Conservation (phyloP, 2,113 vertebrate genomes). For the Pseudorectes ferrugineus region DNA sequence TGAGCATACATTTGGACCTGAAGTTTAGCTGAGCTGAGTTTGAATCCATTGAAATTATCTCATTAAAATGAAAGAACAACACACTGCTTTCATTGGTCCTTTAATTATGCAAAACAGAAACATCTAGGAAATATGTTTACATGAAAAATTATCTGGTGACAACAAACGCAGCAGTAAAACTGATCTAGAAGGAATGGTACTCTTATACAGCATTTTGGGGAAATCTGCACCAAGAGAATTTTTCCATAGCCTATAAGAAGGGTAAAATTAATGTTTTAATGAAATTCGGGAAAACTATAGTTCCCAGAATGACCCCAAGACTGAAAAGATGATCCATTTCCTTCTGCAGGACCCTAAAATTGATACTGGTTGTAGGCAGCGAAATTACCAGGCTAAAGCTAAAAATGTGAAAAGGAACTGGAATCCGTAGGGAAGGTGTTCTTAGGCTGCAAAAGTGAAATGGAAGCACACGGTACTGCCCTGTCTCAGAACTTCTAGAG, state of each 20-base stretch:
- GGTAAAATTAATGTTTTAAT: not conserved
- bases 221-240: not conserved
- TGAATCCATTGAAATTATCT: not conserved
- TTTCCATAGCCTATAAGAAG: not conserved
- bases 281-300: not conserved
- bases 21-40: not conserved
- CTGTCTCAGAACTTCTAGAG: not conserved
- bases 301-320: not conserved
- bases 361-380: not conserved
- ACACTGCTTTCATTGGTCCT: not conserved
- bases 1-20: not conserved
- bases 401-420: not conserved
- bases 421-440: not conserved
- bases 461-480: fast-evolving
- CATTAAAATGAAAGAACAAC: not conserved
- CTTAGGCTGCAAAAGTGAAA: not conserved
- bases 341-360: not conserved
- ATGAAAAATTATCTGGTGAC: not conserved
- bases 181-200: not conserved
- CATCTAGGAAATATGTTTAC: not conserved
- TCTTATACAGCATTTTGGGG: not conserved
- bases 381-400: not conserved
- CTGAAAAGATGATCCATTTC: not conserved
- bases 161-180: not conserved
- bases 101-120: not conserved